These are phyloP conservation scores for Uromys caudimaculatus DNA, from an alignment of 2,797 vertebrate genomes.

Conservation along the genomic window DNA sequence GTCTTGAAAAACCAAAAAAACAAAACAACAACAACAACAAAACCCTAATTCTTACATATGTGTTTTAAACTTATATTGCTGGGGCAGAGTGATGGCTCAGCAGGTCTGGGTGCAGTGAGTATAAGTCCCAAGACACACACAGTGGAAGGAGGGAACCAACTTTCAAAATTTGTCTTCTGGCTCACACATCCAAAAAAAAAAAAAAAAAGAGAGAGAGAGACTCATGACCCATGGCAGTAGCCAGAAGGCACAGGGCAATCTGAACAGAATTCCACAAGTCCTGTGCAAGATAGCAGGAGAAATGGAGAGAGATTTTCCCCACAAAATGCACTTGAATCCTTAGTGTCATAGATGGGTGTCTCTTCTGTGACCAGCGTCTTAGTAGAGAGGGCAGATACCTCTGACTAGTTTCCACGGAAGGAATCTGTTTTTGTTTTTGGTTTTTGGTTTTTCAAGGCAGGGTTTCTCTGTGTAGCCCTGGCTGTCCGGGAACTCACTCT, in stretches of 20 bases:
- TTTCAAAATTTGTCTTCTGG: not conserved
- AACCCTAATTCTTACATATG: not conserved
- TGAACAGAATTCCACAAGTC: not conserved
- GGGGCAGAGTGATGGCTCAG: not conserved
- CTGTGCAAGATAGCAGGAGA: not conserved
- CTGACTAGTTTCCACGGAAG: not conserved
- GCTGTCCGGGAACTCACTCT: too few species aligned
- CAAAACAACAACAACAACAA: not conserved
- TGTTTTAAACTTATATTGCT: not conserved
- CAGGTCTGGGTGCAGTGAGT: not conserved
- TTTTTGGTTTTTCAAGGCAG: too few species aligned
- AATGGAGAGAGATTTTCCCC: not conserved
- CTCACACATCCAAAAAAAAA: not conserved
- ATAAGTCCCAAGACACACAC: not conserved
- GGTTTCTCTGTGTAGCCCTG: too few species aligned
- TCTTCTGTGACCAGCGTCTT: not conserved
- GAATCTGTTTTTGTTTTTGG: too few species aligned
- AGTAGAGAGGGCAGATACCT: not conserved
- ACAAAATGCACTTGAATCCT: not conserved
- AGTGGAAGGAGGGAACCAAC: not conserved
- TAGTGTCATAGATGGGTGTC: not conserved
- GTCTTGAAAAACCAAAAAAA: too few species aligned
- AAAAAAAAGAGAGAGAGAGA: not conserved
- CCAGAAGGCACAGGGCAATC: not conserved
- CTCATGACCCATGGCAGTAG: not conserved